phyloP scores from a whole-genome alignment of 2,113 vertebrate species.

The Anolis sagrei region DNA sequence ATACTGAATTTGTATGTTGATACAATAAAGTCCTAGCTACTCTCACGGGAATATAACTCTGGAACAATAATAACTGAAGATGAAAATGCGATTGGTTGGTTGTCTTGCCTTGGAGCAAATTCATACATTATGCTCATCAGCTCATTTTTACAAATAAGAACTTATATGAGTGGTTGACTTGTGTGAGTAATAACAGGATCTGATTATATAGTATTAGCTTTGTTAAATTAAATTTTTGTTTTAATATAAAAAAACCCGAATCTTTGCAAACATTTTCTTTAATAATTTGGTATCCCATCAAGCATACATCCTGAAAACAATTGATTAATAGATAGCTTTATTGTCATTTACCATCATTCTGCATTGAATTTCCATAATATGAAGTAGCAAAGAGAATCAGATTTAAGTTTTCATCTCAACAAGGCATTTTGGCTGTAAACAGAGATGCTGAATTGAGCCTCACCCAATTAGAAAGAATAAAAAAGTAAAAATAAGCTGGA shows the following conservation, averaged over 20 bases:
- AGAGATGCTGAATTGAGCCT: background rate
- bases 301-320: background rate
- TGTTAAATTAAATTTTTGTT: background rate
- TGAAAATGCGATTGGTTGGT: conserved; percentile 2
- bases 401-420: background rate
- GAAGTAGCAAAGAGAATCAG: background rate
- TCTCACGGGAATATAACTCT: background rate
- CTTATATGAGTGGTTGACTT: background rate
- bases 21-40: background rate
- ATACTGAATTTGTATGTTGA: conserved; percentile 12
- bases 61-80: background rate
- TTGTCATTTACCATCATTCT: background rate
- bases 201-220: background rate
- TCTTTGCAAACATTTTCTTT: background rate
- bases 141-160: background rate
- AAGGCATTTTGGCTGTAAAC: background rate
- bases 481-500: background rate
- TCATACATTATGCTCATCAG: background rate
- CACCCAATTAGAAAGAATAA: accelerated
- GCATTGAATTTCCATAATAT: background rate
- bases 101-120: background rate
- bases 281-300: background rate
- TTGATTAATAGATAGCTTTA: background rate
- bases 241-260: background rate
- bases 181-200: background rate